Base-by-base conservation (phyloP, 2,888 invertebrate genomes). In the Anthrax anthrax region DNA sequence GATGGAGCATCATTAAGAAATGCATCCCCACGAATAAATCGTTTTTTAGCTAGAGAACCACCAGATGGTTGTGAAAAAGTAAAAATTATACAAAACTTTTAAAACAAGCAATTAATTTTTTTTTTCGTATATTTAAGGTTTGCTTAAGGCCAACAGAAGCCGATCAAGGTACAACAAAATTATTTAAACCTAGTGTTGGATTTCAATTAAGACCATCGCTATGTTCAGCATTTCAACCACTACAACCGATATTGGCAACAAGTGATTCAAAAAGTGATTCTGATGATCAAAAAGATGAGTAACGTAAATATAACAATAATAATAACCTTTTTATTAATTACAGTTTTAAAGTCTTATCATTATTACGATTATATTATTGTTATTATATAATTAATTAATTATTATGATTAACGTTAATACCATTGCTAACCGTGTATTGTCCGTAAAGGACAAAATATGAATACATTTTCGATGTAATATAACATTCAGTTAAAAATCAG, bases 1-100 rank as follows among this genome's bases (percentile, higher is more conserved):
- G 76, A 81, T 52, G 83, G 83, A 56, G 73, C 76, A 48, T 75
- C 76, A 55, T 72, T 80, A 52, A 62, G 71, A 49, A 84, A 84
- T 45, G 82, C 86, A 49, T 88, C 88, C 51, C 88, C 88, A 37
- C 83, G 84, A 65, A 86, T 87, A 62, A 86, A 87, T 67, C 77
- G 81, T 61, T 87, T 87, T 68, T 73, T 88, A 61, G 85, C 87
- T 37, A 74, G 89, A 44, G 87, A 87, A 68, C 89, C 89, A 43
- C 89, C 89, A 19, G 88, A 89, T 73, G 89, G 89, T 61, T 89
- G 88, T 74, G 88, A 89, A 73, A 84, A 81, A 71, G 83, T 74
- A 50, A 23, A 23, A 6, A 23, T 23, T 23, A 6, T 8, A 23
- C 23, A 23, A 23, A 23, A 23, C 4, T n/a, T n/a, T 23, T 23